phyloP scores from a whole-genome alignment of 2,888 invertebrate genomes.

The Sympetrum striolatum region DNA sequence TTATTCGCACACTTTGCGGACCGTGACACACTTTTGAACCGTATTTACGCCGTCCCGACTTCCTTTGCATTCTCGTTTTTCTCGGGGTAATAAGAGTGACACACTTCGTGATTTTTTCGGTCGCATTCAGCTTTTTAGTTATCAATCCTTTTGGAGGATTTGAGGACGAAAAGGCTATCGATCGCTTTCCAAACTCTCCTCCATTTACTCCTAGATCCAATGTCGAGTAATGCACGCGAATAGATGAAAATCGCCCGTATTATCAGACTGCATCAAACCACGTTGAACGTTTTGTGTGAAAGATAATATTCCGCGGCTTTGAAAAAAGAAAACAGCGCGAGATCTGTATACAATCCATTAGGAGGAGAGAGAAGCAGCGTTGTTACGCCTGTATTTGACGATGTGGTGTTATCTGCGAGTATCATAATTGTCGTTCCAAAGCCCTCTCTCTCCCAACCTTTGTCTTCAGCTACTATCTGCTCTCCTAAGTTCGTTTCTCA shows the following conservation, averaged over 20 bases:
- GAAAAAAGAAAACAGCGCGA: not conserved
- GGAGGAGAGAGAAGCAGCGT: not conserved
- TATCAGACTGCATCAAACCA: not conserved
- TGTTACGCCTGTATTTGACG: not conserved
- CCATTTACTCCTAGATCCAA: too few species aligned
- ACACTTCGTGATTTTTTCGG: too few species aligned
- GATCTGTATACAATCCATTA: not conserved
- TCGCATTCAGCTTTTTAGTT: too few species aligned
- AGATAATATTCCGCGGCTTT: not conserved
- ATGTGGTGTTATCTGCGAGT: not conserved
- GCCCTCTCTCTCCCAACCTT: not conserved
- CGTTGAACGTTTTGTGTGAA: not conserved
- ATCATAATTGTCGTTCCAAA: not conserved
- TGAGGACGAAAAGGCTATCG: too few species aligned
- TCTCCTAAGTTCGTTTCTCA: not conserved
- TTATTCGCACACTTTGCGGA: too few species aligned
- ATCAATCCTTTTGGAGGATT: too few species aligned
- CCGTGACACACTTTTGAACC: too few species aligned
- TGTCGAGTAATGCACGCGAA: not conserved
- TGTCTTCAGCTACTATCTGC: not conserved
- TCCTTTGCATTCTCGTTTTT: too few species aligned
- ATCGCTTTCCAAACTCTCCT: too few species aligned
- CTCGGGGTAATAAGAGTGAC: too few species aligned
- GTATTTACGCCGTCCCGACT: too few species aligned
- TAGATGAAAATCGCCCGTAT: not conserved